Evolutionary conservation across 2,797 vertebrate genomes (phyloP).

Genomic region (Tympanoctomys barrerae): DNA sequence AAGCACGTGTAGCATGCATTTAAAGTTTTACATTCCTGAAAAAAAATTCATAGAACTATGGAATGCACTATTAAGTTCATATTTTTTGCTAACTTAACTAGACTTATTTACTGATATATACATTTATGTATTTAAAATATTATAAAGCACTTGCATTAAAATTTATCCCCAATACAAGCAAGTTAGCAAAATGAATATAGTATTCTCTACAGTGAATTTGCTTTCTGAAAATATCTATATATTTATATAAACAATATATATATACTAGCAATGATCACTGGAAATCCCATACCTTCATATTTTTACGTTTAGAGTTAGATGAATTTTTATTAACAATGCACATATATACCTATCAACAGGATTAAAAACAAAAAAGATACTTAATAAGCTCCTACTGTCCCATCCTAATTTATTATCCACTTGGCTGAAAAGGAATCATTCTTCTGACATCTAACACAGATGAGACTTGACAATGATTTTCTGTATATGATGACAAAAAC

Average conservation of each 20-base stretch:
- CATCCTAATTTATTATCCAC: not conserved
- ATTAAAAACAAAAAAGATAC: not conserved
- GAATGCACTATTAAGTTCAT: not conserved
- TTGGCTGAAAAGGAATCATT: not conserved
- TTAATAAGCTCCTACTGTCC: not conserved
- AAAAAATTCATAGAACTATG: not conserved
- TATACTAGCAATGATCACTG: not conserved
- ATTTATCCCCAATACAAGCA: not conserved
- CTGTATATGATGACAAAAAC: not conserved
- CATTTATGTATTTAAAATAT: not conserved
- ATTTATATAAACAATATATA: not conserved
- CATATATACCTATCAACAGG: not conserved
- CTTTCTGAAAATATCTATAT: not conserved
- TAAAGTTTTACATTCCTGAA: not conserved
- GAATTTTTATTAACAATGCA: not conserved
- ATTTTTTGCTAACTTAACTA: not conserved
- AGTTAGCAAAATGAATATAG: conserved; percentile 17
- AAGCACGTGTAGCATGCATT: not conserved
- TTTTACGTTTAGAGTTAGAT: not conserved
- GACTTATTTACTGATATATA: not conserved
- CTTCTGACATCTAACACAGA: not conserved
- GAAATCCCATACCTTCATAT: no score
- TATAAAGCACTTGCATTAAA: not conserved
- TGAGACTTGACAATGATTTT: not conserved
- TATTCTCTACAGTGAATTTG: not conserved